phyloP scores from a whole-genome alignment of 2,888 invertebrate species.

The Drosophila diplacantha region DNA sequence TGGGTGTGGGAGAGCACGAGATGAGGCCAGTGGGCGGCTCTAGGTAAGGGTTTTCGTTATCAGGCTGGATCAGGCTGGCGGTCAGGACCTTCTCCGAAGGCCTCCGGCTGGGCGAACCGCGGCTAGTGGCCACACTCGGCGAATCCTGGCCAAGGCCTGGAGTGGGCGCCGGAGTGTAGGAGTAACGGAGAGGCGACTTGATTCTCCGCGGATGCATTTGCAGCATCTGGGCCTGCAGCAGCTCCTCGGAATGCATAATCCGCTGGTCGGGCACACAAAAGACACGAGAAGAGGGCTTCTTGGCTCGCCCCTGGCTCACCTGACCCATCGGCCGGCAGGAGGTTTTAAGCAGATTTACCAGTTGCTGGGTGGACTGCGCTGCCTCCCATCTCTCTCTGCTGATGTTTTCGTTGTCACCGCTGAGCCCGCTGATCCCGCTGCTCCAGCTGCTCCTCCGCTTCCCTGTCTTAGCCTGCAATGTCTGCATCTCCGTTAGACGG shows the following conservation, averaged over 20 bases:
- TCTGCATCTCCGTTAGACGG: too few relatives aligned
- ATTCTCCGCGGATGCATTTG: constrained; percentile 4
- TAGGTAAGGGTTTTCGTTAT: too few relatives aligned
- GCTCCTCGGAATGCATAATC: constrained; percentile 21
- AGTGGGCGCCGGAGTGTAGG: not conserved
- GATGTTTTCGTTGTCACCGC: not conserved
- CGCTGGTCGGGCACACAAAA: constrained; percentile 38
- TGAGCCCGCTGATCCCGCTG: not conserved
- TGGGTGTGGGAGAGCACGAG: not conserved
- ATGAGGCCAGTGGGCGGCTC: not conserved
- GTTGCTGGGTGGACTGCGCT: not conserved
- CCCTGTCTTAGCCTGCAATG: not conserved
- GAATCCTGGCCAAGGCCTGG: not conserved
- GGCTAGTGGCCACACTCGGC: not conserved
- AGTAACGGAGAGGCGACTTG: not conserved
- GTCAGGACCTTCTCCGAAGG: not conserved
- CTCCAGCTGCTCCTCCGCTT: not conserved
- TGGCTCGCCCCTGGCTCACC: not conserved
- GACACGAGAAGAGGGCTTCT: not conserved
- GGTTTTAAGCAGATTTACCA: not conserved
- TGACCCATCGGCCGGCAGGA: too few relatives aligned
- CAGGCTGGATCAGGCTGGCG: too few relatives aligned
- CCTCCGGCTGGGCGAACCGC: not conserved
- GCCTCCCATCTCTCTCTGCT: not conserved
- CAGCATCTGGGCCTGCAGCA: constrained; percentile 28